phyloP scores from a whole-genome alignment of 2,797 vertebrate species.

The Chromis chromis region DNA sequence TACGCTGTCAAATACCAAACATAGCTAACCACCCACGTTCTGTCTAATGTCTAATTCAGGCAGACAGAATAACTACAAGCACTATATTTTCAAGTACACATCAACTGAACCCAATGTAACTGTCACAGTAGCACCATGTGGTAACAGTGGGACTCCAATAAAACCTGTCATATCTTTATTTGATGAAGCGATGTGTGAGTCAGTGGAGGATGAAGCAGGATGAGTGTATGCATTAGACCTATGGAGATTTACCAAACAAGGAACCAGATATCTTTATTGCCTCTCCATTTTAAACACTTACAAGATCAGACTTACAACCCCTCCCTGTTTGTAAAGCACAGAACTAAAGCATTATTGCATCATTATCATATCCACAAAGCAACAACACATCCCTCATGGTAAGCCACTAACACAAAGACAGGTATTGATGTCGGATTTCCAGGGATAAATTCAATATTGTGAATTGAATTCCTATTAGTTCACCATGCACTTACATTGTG shows the following conservation, averaged over 20 bases:
- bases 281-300: conserved; percentile 50
- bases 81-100: not conserved
- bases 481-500: not conserved
- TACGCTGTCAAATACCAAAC: not conserved
- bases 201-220: conserved; percentile 24
- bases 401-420: not conserved
- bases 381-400: not conserved
- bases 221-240: conserved; percentile 30
- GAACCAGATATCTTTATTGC: conserved; percentile 62
- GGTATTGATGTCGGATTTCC: not conserved
- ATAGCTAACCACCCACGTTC: not conserved
- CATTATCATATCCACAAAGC: conserved; percentile 14
- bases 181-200: conserved; percentile 2
- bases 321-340: conserved; percentile 38
- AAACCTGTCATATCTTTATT: conserved; percentile 39
- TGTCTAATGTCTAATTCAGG: too few relatives aligned
- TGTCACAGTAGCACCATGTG: conserved; percentile 5
- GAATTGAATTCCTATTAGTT: not conserved
- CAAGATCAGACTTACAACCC: conserved; percentile 28
- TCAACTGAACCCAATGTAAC: not conserved
- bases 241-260: conserved; percentile 52
- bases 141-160: conserved; percentile 23
- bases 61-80: not conserved
- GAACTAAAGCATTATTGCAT: conserved; percentile 39
- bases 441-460: not conserved